Evolutionary conservation across 2,888 invertebrate genomes (phyloP).

Genomic region (Agrochola lota): DNA sequence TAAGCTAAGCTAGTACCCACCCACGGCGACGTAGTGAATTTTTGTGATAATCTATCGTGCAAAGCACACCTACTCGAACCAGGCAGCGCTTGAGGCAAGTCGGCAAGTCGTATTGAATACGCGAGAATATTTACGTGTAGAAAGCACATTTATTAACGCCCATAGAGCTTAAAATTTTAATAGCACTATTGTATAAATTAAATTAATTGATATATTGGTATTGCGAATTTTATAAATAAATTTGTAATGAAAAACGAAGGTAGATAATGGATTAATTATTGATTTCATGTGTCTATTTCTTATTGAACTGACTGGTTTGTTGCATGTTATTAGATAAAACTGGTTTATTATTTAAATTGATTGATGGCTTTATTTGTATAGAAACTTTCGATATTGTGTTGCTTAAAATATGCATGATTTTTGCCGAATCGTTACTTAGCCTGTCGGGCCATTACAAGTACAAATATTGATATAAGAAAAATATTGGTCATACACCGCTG

Average conservation of each 20-base stretch:
- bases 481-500: slow-evolving; percentile 3
- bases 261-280: slow-evolving; percentile 35
- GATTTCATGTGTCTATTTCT: slow-evolving; percentile 54
- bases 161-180: slow-evolving; percentile 33
- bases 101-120: slow-evolving; percentile 67
- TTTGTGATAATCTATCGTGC: slow-evolving; percentile 69
- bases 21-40: slow-evolving; percentile 62
- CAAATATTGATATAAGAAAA: slow-evolving; percentile 10
- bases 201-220: slow-evolving; percentile 33
- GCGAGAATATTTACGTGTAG: slow-evolving; percentile 53
- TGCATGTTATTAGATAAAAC: slow-evolving; percentile 17
- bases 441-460: neutral
- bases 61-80: slow-evolving; percentile 60
- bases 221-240: slow-evolving; percentile 24
- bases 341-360: slow-evolving; percentile 25
- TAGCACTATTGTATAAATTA: slow-evolving; percentile 33
- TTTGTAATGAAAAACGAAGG: slow-evolving; percentile 22
- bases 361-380: slow-evolving; percentile 16
- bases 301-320: slow-evolving; percentile 29
- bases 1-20: slow-evolving; percentile 58
- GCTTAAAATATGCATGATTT: neutral
- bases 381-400: neutral
- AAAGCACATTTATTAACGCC: slow-evolving; percentile 52
- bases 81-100: slow-evolving; percentile 65
- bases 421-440: neutral